Base-by-base conservation (phyloP, 2,888 invertebrate genomes). In the Trissolcus japonicus region DNA sequence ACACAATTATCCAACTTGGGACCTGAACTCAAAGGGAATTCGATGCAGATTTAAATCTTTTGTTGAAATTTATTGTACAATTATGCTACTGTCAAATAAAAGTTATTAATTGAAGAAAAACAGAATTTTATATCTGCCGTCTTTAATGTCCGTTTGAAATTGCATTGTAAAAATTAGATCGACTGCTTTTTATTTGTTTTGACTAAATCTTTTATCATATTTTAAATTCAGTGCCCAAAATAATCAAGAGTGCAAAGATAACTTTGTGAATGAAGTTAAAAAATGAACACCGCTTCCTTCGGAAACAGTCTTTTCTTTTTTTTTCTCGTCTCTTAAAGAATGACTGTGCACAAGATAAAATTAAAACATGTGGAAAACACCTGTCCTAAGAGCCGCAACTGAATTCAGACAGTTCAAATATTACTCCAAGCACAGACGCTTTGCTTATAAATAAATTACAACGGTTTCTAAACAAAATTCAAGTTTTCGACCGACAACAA, bases 321-420 rank as follows among this genome's bases (percentile, higher is more conserved):
- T 35, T 35, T 9, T 11, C 35, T 35, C 35, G 35, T 35, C 19
- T n/a, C n/a, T 40, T 51, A 48, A 16, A 35, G 11, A 17, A 56
- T 69, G 69, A 69, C 61, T 61, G 13, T 51, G 68, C 60, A 46
- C 40, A 59, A 66, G 66, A 61, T 68, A 61, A 48, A 40, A 46
- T 61, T 61, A 25, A 61, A 55, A 68, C 60, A 46, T 21, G 40
- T 55, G 60, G 55, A 54, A 50, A 61, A 55, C 68, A 68, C 68
- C 68, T 68, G 68, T 60, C 68, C 19, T 46, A 9, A 40, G 41
- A 68, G 53, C 43, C 29, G n/a, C n/a, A 60, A 46, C 43, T 25
- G 13, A 61, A 61, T 60, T 54, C 60, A 60, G 68, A 68, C 60
- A 68, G 46, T 60, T 54, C 48, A 68, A 67, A 67, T 67, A 67